Evolutionary conservation across 2,888 invertebrate genomes (phyloP), one percentile per base, ranked within the genome.

Genomic region (Colletes collaris): DNA sequence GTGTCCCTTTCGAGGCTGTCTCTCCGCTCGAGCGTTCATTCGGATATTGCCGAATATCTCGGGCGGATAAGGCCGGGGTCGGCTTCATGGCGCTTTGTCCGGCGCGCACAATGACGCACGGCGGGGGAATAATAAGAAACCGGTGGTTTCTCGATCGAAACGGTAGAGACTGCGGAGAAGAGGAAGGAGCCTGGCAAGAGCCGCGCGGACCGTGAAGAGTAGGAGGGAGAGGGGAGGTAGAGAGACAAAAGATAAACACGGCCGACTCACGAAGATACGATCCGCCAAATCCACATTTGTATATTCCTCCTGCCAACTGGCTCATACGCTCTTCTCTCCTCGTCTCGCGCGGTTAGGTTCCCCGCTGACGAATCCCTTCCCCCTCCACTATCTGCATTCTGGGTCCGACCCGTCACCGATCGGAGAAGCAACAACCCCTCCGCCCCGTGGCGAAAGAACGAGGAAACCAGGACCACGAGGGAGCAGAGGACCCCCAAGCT

Each of bases 251-350:
- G 89, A 87, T 89, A 90, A 89, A 89, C 87, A 86, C 83, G 84
- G 77, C 85, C 84, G 82, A 83, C 76, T 84, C 82, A 68, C 27
- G 27, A 85, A 87, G 88, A 89, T 89, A 87, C 89, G 87, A 89
- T 87, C 87, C 89, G 78, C 84, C 87, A 90, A 90, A 88, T 89
- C 88, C 89, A 89, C 88, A 91, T 91, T 91, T 90, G 89, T 90
- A 90, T 90, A 90, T 89, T 89, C 86, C 86, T 83, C 82, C 83
- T 83, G 69, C 84, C 83, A 76, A 44, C 65, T 37, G 63, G 19
- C 72, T 65, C 72, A 67, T 79, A 67, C 27, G 27, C 66, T 60
- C 68, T 63, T 75, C 70, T 60, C 66, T 27, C 53, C 49, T 55
- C 62, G 7, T 63, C 65, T 37, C 8, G 27, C 8, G 19, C 19